These are phyloP conservation scores for Tethya wilhelma DNA, from an alignment of 37 sponge, comb jelly and placozoan species.

Conservation along the genomic window DNA sequence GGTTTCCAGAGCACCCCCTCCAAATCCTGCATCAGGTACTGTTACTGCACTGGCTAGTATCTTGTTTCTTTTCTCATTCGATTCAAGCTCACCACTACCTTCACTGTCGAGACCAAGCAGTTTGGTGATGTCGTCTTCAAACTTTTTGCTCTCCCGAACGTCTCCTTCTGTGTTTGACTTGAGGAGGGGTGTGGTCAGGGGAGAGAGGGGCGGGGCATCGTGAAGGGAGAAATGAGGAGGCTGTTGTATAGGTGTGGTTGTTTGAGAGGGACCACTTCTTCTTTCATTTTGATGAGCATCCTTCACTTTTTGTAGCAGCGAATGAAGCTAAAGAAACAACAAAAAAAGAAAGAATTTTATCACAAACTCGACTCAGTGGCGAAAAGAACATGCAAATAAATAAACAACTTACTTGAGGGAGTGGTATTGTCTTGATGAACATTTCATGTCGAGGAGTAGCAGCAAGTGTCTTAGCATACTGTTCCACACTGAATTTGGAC, in stretches of 20 bases:
- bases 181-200: neutral
- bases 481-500: neutral
- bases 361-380: neutral
- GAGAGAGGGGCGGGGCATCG: neutral
- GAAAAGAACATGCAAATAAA: neutral
- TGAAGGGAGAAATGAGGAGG: neutral
- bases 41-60: too few relatives aligned
- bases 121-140: neutral
- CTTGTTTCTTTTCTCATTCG: too few relatives aligned
- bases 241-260: neutral
- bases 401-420: too few relatives aligned
- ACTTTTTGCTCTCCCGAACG: neutral
- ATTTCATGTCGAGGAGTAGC: neutral
- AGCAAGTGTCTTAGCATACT: neutral
- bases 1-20: too few relatives aligned
- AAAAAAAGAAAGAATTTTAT: neutral
- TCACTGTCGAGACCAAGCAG: too few relatives aligned
- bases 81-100: too few relatives aligned
- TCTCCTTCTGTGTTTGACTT: too few relatives aligned
- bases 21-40: too few relatives aligned
- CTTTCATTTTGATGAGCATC: conserved; percentile 4
- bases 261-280: neutral
- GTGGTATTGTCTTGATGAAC: too few relatives aligned
- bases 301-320: conserved; percentile 42
- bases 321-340: conserved; percentile 27